Evolutionary conservation across 2,888 invertebrate genomes (phyloP).

Genomic region (Drosophila fungiperda): DNA sequence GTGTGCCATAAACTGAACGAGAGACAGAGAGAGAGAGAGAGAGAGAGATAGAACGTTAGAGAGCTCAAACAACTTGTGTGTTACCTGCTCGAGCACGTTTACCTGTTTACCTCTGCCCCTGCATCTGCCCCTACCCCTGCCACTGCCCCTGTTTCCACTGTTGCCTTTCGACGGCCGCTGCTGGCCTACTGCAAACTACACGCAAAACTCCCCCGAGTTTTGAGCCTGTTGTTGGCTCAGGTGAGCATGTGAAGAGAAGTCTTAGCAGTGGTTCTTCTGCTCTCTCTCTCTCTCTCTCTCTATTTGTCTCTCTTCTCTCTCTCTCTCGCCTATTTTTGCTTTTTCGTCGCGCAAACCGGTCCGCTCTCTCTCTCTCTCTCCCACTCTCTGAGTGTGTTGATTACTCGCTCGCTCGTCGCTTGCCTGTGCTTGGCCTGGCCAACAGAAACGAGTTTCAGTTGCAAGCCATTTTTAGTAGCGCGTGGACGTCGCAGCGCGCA

Average conservation of each 20-base stretch:
- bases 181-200: conserved; percentile 47
- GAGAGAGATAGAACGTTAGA: conserved; percentile 1
- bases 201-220: conserved; percentile 56
- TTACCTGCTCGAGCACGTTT: conserved; percentile 52
- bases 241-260: conserved; percentile 46
- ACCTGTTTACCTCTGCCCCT: conserved; percentile 41
- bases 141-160: not conserved
- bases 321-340: not conserved
- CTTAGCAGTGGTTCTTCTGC: conserved; percentile 55
- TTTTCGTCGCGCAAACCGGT: conserved; percentile 52
- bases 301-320: conserved; percentile 31
- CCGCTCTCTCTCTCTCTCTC: not conserved
- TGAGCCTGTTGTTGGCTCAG: conserved; percentile 41
- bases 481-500: conserved; percentile 70
- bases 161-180: conserved; percentile 10
- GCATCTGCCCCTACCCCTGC: conserved; percentile 7
- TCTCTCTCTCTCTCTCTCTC: conserved; percentile 23
- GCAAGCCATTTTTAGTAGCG: conserved; percentile 70
- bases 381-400: not conserved
- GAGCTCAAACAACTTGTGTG: conserved; percentile 36
- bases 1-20: not conserved
- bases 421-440: conserved; percentile 42
- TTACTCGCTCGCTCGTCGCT: conserved; percentile 4
- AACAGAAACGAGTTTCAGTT: conserved; percentile 82
- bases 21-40: not conserved